A percentile compares a stretch with the other conserved stretches of the same genome.
Conservation (phyloP, 2,797 vertebrate genomes). For the Hozukius guyotensis region DNA sequence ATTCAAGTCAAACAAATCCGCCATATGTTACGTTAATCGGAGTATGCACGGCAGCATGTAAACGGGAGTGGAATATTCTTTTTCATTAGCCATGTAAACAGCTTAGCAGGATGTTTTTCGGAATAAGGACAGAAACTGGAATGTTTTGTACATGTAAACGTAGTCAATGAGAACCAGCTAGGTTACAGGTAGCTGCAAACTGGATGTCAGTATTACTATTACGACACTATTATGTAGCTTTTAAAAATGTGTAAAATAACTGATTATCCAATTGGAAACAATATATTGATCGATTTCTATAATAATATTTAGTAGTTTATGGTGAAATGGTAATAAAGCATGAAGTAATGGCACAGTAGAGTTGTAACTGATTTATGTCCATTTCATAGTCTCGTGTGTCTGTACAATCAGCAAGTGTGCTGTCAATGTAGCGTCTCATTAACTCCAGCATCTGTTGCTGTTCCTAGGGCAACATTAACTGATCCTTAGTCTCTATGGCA, state of each 20-base stretch:
- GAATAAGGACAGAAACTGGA: too few relatives aligned
- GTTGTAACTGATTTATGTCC: not conserved
- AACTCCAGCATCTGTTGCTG: conserved; percentile 66
- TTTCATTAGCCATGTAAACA: too few relatives aligned
- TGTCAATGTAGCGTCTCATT: conserved; percentile 21
- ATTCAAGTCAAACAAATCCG: too few relatives aligned
- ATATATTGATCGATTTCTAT: not conserved
- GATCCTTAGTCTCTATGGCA: conserved; percentile 70
- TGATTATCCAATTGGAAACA: not conserved
- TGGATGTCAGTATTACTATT: too few relatives aligned
- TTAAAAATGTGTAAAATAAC: not conserved
- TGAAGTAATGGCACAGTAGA: not conserved
- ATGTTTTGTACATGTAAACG: too few relatives aligned
- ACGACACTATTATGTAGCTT: too few relatives aligned
- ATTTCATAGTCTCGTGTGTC: not conserved
- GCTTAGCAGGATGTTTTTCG: too few relatives aligned
- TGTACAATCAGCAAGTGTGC: not conserved
- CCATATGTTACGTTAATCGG: rapidly evolving
- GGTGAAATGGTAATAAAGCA: not conserved
- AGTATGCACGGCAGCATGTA: too few relatives aligned
- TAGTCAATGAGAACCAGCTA: not conserved
- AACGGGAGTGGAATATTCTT: too few relatives aligned
- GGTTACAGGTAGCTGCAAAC: too few relatives aligned
- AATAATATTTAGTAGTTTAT: not conserved
- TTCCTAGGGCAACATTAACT: conserved; percentile 72